Percentiles rank a stretch among this genome's conserved stretches.
Conservation (phyloP, 2,797 vertebrate species). For the Podarcis lilfordi region DNA sequence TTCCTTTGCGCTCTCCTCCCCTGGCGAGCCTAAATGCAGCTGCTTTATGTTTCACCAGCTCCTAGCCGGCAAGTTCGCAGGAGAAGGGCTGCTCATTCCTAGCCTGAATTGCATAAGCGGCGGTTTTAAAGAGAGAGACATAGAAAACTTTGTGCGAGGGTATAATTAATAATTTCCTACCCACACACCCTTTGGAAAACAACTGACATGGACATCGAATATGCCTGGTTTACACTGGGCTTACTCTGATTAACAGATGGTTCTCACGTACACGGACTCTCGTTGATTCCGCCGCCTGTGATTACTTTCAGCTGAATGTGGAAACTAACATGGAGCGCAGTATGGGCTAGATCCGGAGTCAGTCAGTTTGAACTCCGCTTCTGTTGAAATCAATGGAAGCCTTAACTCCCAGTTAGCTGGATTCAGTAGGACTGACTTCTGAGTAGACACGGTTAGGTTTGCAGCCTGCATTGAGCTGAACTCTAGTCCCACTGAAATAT, state of each 20-base stretch:
- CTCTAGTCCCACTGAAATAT: too few relatives aligned
- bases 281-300: background rate
- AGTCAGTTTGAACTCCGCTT: too few relatives aligned
- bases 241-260: background rate
- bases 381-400: too few relatives aligned
- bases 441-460: background rate
- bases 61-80: background rate
- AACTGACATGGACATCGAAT: background rate
- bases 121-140: background rate
- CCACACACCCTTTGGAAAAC: background rate
- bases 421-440: background rate
- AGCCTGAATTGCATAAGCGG: background rate
- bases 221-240: background rate
- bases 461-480: background rate
- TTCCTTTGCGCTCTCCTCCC: too few relatives aligned
- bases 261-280: background rate
- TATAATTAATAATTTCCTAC: too few relatives aligned
- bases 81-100: background rate
- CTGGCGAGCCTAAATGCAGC: background rate
- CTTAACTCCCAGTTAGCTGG: background rate
- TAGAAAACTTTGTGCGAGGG: background rate
- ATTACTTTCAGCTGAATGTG: too few relatives aligned
- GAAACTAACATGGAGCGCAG: background rate
- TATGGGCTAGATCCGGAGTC: too few relatives aligned
- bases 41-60: background rate